Percentiles rank a stretch among this genome's conserved stretches.
Conservation (phyloP, 2,113 vertebrate genomes). For the Ophthalmolycus amberensis region DNA sequence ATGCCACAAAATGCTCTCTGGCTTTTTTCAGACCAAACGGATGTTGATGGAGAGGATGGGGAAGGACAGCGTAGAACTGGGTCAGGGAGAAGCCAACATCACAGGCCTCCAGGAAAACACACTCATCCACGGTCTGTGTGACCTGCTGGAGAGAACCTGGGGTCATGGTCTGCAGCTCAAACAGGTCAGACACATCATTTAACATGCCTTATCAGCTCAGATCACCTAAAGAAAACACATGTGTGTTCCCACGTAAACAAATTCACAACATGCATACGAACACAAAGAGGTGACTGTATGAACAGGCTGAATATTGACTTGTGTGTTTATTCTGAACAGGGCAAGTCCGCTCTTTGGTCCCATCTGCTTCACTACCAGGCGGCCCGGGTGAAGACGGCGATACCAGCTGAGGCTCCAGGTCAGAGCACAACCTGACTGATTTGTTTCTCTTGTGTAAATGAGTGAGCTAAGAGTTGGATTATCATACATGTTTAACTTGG, state of each 20-base stretch:
- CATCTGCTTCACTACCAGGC: constrained; percentile 96
- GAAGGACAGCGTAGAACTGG: constrained; percentile 92
- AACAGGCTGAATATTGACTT: not conserved
- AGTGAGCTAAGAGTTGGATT: not conserved
- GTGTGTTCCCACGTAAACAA: constrained; percentile 1
- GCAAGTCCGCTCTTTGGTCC: constrained; percentile 97
- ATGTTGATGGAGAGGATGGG: constrained; percentile 99
- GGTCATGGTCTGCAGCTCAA: constrained; percentile 96
- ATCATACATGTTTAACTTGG: constrained; percentile 14
- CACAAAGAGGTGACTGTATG: not conserved
- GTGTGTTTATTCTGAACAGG: constrained; percentile 78
- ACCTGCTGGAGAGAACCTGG: constrained; percentile 97
- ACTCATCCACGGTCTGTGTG: constrained; percentile 92
- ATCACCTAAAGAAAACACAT: constrained; percentile 20
- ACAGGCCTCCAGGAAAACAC: constrained; percentile 96
- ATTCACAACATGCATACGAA: constrained; percentile 10
- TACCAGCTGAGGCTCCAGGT: constrained; percentile 89
- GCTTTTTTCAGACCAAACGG: constrained; percentile 89
- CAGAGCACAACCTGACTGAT: constrained; percentile 37
- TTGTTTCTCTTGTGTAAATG: constrained; percentile 15
- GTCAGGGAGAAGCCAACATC: constrained; percentile 95
- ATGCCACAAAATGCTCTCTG: constrained; percentile 3
- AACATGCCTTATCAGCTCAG: not conserved
- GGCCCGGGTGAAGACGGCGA: constrained; percentile 88
- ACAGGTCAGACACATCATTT: constrained; percentile 84